phyloP scores from a whole-genome alignment of 2,888 invertebrate species.

The Harmothoe impar region DNA sequence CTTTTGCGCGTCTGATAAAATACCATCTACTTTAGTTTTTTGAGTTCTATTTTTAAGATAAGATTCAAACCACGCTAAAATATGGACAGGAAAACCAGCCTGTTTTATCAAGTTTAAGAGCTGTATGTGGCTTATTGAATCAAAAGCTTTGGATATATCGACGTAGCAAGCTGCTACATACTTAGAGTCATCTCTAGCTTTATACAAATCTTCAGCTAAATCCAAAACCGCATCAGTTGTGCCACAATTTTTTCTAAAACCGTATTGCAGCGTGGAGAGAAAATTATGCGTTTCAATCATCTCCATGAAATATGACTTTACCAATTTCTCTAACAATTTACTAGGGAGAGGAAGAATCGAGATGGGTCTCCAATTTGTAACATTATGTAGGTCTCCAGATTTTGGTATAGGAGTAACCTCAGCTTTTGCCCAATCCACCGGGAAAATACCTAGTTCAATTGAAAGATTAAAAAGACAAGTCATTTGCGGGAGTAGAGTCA shows the following conservation, averaged over 20 bases:
- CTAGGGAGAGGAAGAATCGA: not conserved
- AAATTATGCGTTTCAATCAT: not conserved
- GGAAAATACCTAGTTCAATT: not conserved
- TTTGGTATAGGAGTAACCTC: not conserved
- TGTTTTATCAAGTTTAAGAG: not conserved
- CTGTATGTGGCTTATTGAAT: not conserved
- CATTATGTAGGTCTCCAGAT: not conserved
- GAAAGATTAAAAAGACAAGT: not conserved
- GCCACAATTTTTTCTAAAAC: no score
- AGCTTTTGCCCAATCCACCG: not conserved
- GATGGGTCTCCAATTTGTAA: not conserved
- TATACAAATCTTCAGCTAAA: not conserved
- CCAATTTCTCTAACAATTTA: not conserved
- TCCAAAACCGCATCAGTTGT: not conserved
- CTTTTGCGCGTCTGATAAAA: not conserved
- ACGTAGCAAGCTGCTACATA: not conserved
- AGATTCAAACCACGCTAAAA: not conserved
- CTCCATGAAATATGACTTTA: not conserved
- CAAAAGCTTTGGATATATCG: not conserved
- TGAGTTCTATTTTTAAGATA: not conserved
- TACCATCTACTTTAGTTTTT: not conserved
- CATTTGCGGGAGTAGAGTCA: no score
- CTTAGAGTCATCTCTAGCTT: not conserved
- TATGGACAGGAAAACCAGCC: not conserved
- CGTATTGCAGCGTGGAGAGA: not conserved